Percentiles rank a stretch among this genome's conserved stretches.
Evolutionary conservation across 2,797 vertebrate species (phyloP).

Genomic region (Pipistrellus pygmaeus): DNA sequence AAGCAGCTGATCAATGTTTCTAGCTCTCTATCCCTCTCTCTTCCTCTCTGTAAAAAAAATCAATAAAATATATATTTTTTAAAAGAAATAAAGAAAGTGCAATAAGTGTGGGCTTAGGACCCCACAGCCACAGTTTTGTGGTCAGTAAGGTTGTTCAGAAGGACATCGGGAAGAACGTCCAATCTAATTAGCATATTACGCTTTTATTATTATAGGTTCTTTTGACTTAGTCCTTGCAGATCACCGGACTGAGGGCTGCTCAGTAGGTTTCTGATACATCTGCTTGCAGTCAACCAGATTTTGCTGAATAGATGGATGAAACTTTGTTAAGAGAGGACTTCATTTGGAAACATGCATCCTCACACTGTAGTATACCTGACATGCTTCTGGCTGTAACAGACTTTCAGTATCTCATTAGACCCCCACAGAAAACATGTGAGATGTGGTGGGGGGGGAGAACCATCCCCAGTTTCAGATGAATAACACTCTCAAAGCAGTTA

Average conservation of each 20-base stretch:
- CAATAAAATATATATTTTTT: no score
- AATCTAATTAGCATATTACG: no score
- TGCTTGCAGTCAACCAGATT: background rate
- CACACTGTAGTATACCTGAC: background rate
- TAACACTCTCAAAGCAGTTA: background rate
- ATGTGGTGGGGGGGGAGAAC: background rate
- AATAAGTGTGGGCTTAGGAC: no score
- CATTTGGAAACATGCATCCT: background rate
- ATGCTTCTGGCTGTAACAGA: background rate
- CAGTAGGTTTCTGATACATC: background rate
- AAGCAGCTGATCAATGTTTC: no score
- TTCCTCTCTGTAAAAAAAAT: no score
- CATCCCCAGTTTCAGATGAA: background rate
- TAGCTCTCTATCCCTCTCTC: no score
- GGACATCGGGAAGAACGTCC: no score
- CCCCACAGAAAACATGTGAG: background rate
- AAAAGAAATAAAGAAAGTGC: no score
- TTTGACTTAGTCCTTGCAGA: background rate
- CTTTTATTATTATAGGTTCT: no score
- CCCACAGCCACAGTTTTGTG: no score
- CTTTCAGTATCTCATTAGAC: background rate
- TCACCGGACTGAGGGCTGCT: background rate
- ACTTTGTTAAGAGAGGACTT: background rate
- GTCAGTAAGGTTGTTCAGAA: no score
- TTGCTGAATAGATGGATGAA: background rate